phyloP scores from a whole-genome alignment of 2,113 vertebrate species.

The Coptodon bakossiorum region DNA sequence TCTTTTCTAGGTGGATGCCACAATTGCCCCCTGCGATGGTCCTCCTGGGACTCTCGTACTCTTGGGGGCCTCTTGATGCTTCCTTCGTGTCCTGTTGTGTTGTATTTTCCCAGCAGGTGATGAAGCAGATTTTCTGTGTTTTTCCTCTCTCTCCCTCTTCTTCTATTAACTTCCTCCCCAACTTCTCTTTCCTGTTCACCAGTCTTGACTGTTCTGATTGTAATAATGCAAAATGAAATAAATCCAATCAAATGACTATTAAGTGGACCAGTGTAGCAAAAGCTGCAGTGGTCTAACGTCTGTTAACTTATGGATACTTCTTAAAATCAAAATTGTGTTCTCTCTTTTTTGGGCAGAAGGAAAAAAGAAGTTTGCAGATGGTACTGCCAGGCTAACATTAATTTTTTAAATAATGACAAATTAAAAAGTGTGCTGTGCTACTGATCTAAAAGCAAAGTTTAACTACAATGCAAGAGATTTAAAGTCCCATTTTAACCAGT shows the following conservation, averaged over 20 bases:
- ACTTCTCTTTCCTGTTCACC: not conserved
- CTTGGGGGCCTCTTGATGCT: no score
- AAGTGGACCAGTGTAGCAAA: not conserved
- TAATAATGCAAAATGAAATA: fast-evolving
- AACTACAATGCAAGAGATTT: not conserved
- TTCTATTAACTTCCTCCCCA: fast-evolving
- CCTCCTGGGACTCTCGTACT: no score
- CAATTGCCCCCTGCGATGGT: fast-evolving
- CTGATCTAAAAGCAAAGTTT: not conserved
- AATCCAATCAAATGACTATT: not conserved
- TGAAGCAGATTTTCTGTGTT: not conserved
- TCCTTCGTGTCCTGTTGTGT: no score
- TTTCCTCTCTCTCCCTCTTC: not conserved
- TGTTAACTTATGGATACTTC: not conserved
- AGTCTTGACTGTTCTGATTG: not conserved
- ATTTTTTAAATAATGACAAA: not conserved
- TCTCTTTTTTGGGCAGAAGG: not conserved
- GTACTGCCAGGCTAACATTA: fast-evolving
- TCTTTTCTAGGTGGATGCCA: not conserved
- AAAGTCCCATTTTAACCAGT: not conserved
- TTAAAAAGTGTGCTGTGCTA: not conserved
- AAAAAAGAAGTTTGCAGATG: not conserved
- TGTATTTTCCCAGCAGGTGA: not conserved
- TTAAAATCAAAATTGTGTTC: no score
- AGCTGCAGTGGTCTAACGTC: not conserved